Percentiles rank a stretch among this genome's conserved stretches.
Evolutionary conservation across 2,888 invertebrate species (phyloP).

Genomic region (Dastarcus helophoroides): DNA sequence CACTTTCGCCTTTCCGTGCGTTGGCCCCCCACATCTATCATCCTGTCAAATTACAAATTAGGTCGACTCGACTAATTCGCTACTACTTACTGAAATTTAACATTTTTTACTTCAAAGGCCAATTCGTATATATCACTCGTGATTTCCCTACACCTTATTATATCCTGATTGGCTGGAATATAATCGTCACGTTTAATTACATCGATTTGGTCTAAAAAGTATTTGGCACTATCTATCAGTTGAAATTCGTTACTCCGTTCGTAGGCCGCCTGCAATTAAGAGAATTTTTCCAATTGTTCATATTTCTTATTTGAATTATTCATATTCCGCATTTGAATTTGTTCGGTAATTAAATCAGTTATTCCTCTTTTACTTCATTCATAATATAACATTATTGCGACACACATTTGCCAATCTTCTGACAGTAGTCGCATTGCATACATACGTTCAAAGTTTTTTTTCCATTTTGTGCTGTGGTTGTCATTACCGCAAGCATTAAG

Average conservation of each 20-base stretch:
- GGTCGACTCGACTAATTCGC: neutral
- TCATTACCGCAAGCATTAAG: too few species aligned
- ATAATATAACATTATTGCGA: too few species aligned
- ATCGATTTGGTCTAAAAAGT: constrained; percentile 93
- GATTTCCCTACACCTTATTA: constrained; percentile 94
- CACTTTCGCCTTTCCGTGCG: constrained; percentile 96
- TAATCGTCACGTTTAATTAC: constrained; percentile 87
- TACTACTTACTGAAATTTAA: constrained; percentile 16
- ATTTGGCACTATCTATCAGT: constrained; percentile 98
- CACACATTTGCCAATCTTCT: too few species aligned
- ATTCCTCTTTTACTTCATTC: too few species aligned
- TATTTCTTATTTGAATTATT: too few species aligned
- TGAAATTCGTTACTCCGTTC: constrained; percentile 98
- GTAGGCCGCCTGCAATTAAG: constrained; percentile 50
- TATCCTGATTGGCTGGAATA: constrained; percentile 95
- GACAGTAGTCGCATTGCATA: too few species aligned
- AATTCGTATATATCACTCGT: constrained; percentile 98
- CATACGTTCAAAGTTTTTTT: too few species aligned
- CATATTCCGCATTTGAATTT: too few species aligned
- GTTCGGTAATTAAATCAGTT: too few species aligned
- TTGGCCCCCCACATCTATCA: constrained; percentile 99
- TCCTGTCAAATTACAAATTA: constrained; percentile 44
- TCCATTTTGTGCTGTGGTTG: too few species aligned
- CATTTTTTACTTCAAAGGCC: constrained; percentile 72
- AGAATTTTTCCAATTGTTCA: too few species aligned